Evolutionary conservation across 2,113 vertebrate genomes (phyloP).

Genomic region (Brienomyrus brachyistius): DNA sequence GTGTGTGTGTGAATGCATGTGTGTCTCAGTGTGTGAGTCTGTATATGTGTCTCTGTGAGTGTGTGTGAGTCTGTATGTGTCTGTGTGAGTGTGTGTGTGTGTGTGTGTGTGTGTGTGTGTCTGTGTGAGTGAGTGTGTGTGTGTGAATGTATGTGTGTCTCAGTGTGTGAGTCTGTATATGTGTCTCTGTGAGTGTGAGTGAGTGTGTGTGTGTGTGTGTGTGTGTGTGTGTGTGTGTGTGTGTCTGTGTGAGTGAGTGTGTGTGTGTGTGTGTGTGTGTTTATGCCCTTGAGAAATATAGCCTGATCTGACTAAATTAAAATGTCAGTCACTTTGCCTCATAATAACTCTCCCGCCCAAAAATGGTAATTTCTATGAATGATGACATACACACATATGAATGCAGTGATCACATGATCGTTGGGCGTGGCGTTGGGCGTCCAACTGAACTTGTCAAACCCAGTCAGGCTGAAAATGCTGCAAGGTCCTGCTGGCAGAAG

Average conservation of each 20-base stretch:
- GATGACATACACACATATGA: neutral
- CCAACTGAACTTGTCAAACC: neutral
- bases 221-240: too few species aligned
- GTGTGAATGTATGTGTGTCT: neutral
- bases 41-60: too few species aligned
- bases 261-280: neutral
- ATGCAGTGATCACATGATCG: neutral
- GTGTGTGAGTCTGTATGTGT: too few species aligned
- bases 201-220: neutral
- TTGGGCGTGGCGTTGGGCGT: neutral
- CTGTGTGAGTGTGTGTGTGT: too few species aligned
- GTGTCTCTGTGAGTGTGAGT: neutral
- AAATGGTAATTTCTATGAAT: neutral
- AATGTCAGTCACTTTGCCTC: neutral
- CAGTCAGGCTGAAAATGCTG: neutral
- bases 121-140: neutral
- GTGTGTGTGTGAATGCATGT: neutral
- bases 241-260: neutral
- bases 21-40: neutral
- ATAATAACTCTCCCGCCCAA: neutral
- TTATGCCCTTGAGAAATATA: neutral
- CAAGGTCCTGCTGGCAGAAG: neutral
- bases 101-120: neutral
- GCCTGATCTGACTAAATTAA: neutral
- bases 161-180: neutral